A percentile compares a stretch with the other conserved stretches of the same genome.
Evolutionary conservation across 1,140 invertebrate genomes (phyloP).

Genomic region (Anastrepha ludens): DNA sequence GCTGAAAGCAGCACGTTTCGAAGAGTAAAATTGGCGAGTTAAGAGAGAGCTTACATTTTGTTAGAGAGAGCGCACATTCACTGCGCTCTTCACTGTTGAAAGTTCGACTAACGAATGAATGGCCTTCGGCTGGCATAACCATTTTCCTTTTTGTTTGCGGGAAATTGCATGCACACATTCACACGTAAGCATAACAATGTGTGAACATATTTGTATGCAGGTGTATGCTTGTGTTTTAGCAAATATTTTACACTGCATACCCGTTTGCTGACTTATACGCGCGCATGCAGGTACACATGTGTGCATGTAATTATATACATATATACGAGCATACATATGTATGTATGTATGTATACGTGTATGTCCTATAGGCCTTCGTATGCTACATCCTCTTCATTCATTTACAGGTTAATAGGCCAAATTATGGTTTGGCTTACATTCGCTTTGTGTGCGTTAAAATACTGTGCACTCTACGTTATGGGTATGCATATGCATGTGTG

Average conservation of each 20-base stretch:
- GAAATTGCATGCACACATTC: background rate
- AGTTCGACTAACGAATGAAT: too few species aligned
- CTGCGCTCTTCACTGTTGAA: too few species aligned
- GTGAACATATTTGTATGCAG: background rate
- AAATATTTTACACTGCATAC: background rate
- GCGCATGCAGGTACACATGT: background rate
- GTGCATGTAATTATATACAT: background rate
- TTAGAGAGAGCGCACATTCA: too few species aligned
- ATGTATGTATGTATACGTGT: background rate
- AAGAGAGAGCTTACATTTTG: background rate
- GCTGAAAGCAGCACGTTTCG: background rate
- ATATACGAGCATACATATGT: background rate
- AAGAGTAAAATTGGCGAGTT: background rate
- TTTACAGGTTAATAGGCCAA: conserved; percentile 53
- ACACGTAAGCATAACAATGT: background rate
- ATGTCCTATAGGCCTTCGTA: conserved; percentile 10
- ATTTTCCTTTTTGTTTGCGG: background rate
- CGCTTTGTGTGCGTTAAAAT: conserved; percentile 17
- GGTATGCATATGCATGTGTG: background rate
- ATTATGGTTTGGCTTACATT: conserved; percentile 46
- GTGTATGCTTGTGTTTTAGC: background rate
- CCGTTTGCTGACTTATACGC: background rate
- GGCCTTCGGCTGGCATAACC: background rate
- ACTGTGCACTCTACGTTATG: background rate
- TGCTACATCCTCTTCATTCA: conserved; percentile 45